A percentile compares a stretch with the other conserved stretches of the same genome.
Conservation (phyloP, 2,113 vertebrate species). For the Myxocyprinus asiaticus region DNA sequence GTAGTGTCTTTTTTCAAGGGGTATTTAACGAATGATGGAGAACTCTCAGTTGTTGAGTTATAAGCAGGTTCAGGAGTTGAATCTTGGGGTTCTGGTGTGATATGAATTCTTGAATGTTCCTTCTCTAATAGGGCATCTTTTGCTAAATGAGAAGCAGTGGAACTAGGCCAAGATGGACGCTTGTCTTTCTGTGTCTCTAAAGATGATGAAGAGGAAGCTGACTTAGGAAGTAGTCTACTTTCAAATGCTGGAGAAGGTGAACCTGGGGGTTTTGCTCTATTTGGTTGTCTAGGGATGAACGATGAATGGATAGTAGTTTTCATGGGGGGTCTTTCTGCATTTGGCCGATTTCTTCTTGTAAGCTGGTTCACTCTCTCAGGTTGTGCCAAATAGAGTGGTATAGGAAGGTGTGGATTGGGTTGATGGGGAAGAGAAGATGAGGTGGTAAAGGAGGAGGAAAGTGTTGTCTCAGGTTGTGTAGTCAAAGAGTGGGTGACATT, state of each 20-base stretch:
- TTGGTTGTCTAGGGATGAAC: not conserved
- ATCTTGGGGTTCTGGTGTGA: not conserved
- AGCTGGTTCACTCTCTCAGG: constrained; percentile 4
- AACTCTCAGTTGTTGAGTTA: not conserved
- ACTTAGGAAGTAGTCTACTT: not conserved
- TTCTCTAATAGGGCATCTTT: not conserved
- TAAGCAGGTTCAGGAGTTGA: not conserved
- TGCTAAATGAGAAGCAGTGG: not conserved
- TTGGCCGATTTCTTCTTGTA: not conserved
- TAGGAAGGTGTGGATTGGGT: not conserved
- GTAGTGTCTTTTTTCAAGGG: not conserved
- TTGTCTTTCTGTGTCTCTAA: constrained; percentile 6
- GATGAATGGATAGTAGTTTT: not conserved
- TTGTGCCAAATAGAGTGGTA: constrained; percentile 3
- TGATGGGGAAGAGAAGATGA: not conserved
- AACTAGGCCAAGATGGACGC: not conserved
- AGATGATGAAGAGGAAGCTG: not conserved
- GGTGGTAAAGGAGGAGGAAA: not conserved
- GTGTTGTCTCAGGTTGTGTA: not conserved
- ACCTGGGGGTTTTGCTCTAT: constrained; percentile 6
- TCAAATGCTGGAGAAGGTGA: not conserved
- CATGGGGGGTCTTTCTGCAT: not conserved
- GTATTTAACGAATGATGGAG: not conserved
- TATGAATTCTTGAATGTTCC: not conserved
- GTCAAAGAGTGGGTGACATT: not conserved